phyloP scores from a whole-genome alignment of 2,888 invertebrate species.

The Scelioninae gen. 2 region DNA sequence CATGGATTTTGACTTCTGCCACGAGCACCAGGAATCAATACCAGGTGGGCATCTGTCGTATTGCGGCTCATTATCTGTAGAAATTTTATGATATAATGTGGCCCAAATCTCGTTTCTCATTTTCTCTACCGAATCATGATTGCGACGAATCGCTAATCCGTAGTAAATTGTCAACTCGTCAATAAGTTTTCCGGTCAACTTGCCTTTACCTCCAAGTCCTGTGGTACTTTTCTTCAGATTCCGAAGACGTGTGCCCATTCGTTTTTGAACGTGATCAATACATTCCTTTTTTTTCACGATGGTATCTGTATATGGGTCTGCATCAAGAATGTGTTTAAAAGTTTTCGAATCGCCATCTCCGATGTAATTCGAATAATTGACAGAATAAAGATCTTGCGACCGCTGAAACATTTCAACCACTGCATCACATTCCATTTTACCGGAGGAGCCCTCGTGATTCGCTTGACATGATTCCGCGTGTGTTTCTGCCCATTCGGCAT shows the following conservation, averaged over 20 bases:
- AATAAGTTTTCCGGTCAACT: slow-evolving; percentile 1
- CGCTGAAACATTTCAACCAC: slow-evolving; percentile 32
- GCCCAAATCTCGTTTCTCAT: neutral
- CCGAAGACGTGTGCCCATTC: too few species aligned
- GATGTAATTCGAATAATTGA: too few species aligned
- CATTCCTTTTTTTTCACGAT: slow-evolving; percentile 36
- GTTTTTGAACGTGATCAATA: too few species aligned
- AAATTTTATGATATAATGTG: too few species aligned
- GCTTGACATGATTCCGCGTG: slow-evolving; percentile 6
- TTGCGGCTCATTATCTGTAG: slow-evolving; percentile 21
- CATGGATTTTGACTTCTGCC: slow-evolving; percentile 6
- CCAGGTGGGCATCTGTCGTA: slow-evolving; percentile 52
- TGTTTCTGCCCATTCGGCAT: slow-evolving; percentile 20
- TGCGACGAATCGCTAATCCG: too few species aligned
- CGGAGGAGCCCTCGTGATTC: slow-evolving; percentile 20
- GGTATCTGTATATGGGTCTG: slow-evolving; percentile 23
- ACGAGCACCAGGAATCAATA: slow-evolving; percentile 57
- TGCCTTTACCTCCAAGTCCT: too few species aligned
- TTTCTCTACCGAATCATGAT: too few species aligned
- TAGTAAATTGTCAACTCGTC: too few species aligned
- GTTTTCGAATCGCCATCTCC: too few species aligned
- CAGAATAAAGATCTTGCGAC: slow-evolving; percentile 18
- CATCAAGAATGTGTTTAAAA: slow-evolving; percentile 41
- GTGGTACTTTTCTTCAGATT: too few species aligned
- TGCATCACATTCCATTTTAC: too few species aligned